These are phyloP conservation scores for Takifugu flavidus DNA, from an alignment of 2,113 vertebrate genomes.

Conservation along the genomic window DNA sequence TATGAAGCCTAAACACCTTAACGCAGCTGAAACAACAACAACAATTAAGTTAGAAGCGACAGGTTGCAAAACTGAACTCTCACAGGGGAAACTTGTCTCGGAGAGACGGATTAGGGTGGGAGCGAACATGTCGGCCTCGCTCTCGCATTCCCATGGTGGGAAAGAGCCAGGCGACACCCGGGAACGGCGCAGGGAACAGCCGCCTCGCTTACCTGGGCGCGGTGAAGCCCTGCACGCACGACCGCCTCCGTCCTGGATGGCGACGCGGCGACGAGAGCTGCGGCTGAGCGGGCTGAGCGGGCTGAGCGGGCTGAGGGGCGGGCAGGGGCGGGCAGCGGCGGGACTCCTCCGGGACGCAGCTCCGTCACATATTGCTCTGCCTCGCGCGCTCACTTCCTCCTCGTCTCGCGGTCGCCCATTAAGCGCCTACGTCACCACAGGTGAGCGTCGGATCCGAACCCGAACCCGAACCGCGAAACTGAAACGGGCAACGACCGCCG, in stretches of 20 bases:
- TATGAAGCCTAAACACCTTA: no score
- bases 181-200: not conserved
- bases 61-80: not conserved
- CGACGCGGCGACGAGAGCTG: not conserved
- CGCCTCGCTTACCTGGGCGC: not conserved
- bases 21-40: no score
- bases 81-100: not conserved
- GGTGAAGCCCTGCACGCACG: not conserved
- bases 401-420: constrained; percentile 36
- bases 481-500: no score
- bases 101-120: constrained; percentile 47
- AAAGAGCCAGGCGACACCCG: constrained; percentile 22
- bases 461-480: no score
- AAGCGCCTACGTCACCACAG: constrained; percentile 62
- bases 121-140: constrained; percentile 59
- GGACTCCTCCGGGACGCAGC: not conserved
- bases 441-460: constrained; percentile 39
- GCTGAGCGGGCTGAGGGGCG: not conserved
- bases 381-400: constrained; percentile 45
- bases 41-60: not conserved
- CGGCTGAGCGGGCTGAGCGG: not conserved
- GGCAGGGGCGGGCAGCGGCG: not conserved
- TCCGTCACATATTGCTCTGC: not conserved
- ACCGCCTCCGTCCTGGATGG: not conserved
- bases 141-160: constrained; percentile 52